Base-by-base conservation (phyloP, 2,797 vertebrate species). In the Syncerus caffer region DNA sequence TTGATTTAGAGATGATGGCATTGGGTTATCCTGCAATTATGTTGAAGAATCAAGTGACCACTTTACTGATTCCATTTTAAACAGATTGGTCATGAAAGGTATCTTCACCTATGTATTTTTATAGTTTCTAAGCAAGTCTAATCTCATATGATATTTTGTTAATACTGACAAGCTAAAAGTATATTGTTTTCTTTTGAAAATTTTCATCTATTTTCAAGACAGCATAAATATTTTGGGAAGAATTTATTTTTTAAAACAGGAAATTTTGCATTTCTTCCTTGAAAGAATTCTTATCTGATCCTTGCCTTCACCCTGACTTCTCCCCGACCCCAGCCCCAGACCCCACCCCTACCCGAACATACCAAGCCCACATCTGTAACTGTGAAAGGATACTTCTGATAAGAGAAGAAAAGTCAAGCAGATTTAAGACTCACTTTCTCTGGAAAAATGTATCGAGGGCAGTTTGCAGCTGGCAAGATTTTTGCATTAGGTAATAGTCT, bases 391-490 rank as follows among this genome's bases (percentile, higher is more conserved):
- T 62, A 51, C 89, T 91, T 62, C 92, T 98, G 97, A 98, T 98
- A 94, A 93, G 98, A 99, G 98, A 97, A 96, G 96, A 98, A 98
- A 98, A 99, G 95, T 98, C 98, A 96, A 98, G 98, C 97, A 96
- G 92, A 74, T 98, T 98, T 98, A 93, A 97, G 96, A 94, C 93
- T 97, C 83, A 57, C 98, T 98, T 98, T 97, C 94, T 87, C 94
- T 98, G 98, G 98, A 93, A 98, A 98, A 97, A 96, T 96, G 95
- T 90, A 96, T 97, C 83, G 97, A 96, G 98, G 98, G 98, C 99
- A 99, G 98, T 99, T 99, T 99, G 98, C 98, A 99, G 98, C 98
- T 97, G 96, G 98, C 98, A 98, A 98, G 98, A 98, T 98, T 98
- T 98, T 96, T 98, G 97, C 98, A 98, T 98, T 98, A 90, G 97